A percentile compares a stretch with the other conserved stretches of the same genome.
Conservation (phyloP, 2,888 invertebrate genomes). For the Lasius platythorax region DNA sequence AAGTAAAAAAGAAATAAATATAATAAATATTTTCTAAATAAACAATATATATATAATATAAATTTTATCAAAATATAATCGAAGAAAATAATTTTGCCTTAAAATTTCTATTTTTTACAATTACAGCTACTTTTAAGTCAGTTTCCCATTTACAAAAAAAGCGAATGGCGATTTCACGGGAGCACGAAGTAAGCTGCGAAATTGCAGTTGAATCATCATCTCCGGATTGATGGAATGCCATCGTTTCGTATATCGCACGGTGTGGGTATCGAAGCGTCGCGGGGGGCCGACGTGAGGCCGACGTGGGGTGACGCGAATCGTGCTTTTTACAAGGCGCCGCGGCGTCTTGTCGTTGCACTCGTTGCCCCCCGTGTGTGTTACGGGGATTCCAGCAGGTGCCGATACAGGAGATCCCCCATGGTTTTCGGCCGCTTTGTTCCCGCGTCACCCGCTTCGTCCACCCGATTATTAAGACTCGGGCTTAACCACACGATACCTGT, state of each 20-base stretch:
- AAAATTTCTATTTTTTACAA: neutral
- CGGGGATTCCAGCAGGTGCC: conserved; percentile 65
- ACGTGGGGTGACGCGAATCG: conserved; percentile 65
- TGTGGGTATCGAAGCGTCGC: conserved; percentile 68
- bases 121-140: neutral
- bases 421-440: conserved; percentile 51
- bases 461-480: conserved; percentile 30
- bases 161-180: neutral
- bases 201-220: neutral
- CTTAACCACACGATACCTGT: conserved; percentile 30
- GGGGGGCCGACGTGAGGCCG: conserved; percentile 66
- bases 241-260: conserved; percentile 13
- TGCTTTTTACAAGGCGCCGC: conserved; percentile 70
- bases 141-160: neutral
- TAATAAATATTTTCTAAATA: neutral
- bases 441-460: conserved; percentile 35
- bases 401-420: conserved; percentile 36
- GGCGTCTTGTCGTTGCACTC: conserved; percentile 68
- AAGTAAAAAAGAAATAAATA: neutral
- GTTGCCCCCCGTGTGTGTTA: conserved; percentile 40
- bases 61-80: neutral
- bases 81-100: neutral
- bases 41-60: neutral
- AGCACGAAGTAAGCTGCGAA: neutral
- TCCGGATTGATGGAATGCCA: conserved; percentile 1